Evolutionary conservation across 2,797 vertebrate species (phyloP), one percentile per base, ranked within the genome.

Genomic region (Geotrypetes seraphini): DNA sequence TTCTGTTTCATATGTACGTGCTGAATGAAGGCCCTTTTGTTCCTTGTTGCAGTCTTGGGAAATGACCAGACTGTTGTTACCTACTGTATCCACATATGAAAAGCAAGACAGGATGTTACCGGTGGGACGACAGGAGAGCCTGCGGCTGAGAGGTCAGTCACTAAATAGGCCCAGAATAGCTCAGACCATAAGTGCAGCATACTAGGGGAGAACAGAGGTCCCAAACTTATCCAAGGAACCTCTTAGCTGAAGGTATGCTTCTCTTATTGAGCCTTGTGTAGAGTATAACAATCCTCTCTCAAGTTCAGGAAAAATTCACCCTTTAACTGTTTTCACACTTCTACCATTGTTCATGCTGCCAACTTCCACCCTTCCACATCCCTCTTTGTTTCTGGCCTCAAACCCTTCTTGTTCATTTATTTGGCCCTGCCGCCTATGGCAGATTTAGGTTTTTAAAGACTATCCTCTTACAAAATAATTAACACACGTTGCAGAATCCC

Each of bases 21-120:
- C n/a, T 19, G 31, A 12, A 14, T 19, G 31, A 12, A 14, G 29
- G 25, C 30, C 47, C 39, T 17, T 19, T 15, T 32, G 3, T 49
- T 27, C 46, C 45, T 11, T 47, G 33, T 42, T 37, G 26, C 55
- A 79, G 78, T 71, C 69, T 2, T 13, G 57, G 65, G 64, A 68
- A 48, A 47, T 63, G 40, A 60, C 43, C 10, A 15, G 50, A 19
- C 18, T 60, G 36, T 49, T 13, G 51, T 47, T 52, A n/a, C n/a
- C n/a, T 34, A 58, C 30, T 37, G 61, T 42, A 39, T 33, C 56
- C 52, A 31, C 38, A 39, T 14, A 28, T 0, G 64, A 61, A 36
- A 36, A 47, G 45, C 11, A 9, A 39, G 26, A 60, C 15, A 16
- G 19, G 26, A 78, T 78, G 72, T 57, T 19, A 46, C 64, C 49